Evolutionary conservation across 2,888 invertebrate genomes (phyloP).

Genomic region (Boloria selene): DNA sequence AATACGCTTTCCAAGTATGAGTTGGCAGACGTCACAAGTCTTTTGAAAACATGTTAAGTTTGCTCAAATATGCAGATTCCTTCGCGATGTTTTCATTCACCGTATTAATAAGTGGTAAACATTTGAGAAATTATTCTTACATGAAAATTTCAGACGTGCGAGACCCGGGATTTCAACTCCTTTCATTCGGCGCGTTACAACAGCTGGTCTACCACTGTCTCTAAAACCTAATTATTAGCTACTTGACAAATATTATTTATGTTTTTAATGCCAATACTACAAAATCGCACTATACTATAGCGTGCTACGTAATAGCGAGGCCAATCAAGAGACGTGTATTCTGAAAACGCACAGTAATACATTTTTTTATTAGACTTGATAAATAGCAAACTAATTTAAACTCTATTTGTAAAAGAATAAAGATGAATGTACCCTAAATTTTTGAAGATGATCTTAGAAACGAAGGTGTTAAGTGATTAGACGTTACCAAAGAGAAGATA

Average conservation of each 20-base stretch:
- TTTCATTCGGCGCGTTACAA: too few relatives aligned
- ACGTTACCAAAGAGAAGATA: conserved; percentile 17
- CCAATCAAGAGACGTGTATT: conserved; percentile 36
- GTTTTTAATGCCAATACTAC: conserved; percentile 11
- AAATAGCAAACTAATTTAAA: neutral
- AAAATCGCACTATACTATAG: conserved; percentile 18
- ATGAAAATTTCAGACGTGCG: too few relatives aligned
- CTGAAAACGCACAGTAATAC: conserved; percentile 31
- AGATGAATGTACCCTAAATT: conserved; percentile 4
- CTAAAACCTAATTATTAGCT: neutral
- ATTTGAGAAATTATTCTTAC: too few relatives aligned
- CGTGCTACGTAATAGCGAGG: conserved; percentile 32
- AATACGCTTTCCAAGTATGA: too few relatives aligned
- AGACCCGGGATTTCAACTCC: too few relatives aligned
- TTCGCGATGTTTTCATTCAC: too few relatives aligned
- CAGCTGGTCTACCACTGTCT: too few relatives aligned
- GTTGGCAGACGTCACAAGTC: too few relatives aligned
- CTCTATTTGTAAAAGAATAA: neutral
- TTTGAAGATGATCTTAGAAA: conserved; percentile 7
- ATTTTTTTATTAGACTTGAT: conserved; percentile 27
- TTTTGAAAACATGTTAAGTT: too few relatives aligned
- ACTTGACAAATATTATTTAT: neutral
- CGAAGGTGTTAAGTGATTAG: conserved; percentile 37
- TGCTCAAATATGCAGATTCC: too few relatives aligned
- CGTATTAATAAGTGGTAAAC: too few relatives aligned